Base-by-base conservation (phyloP, 2,113 vertebrate species). In the Hippocampus zosterae region DNA sequence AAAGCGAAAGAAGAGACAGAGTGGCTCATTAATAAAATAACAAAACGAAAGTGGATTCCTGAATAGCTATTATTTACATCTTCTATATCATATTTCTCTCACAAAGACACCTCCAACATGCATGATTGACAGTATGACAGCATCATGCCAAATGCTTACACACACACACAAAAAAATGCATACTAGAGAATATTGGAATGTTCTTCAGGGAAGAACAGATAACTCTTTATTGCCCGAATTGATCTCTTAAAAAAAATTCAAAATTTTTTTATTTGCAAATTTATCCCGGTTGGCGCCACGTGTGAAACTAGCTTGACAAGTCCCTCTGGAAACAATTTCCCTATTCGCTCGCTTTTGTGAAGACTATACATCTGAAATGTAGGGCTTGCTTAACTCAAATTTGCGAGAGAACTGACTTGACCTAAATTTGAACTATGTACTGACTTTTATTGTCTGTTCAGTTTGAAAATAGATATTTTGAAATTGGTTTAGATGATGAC, bases 61-160 rank as follows among this genome's bases (percentile, higher is more conserved):
- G 12, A 9, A 37, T 33, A 18, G 27, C 66, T 76, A 74, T 37
- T 37, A 37, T 78, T 74, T 65, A 76, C 40, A 65, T 61, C 59
- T 9, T 44, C 8, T 65, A 25, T 70, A 48, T 75, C 65, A 73
- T n/a, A 10, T 75, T 60, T 59, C 53, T 72, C 74, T 41, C 68
- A 40, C 57, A 66, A 33, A 61, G 23, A 52, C 53, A 52, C 19
- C n/a, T 21, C 50, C 44, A 11, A 59, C 52, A 33, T 19, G 10
- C 23, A 46, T 18, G 59, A 72, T 48, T 62, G 69, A 71, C 59
- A 81, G 80, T 75, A 3, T 23, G 53, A 8, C 18, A 19, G 50
- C 6, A n/a, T 53, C 63, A 5, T 68, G 57, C 59, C 72, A 57
- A 84, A 67, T 84, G 68, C 78, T 82, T 48, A 64, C 33, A 0